Conservation (phyloP, 1,140 invertebrate genomes). For the Drosophila lini region DNA sequence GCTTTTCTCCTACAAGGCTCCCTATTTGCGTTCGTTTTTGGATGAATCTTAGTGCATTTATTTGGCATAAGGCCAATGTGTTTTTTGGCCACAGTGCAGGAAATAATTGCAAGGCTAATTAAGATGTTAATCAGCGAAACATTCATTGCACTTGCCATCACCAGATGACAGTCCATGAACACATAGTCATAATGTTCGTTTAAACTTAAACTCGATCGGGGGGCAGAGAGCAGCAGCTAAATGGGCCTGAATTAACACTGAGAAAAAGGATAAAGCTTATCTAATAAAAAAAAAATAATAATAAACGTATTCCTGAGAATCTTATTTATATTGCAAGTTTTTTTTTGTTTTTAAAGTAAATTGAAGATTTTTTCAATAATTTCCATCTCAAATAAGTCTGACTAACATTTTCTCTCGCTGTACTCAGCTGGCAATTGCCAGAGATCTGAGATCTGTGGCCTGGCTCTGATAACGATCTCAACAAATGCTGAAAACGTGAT, state of each 20-base stretch:
- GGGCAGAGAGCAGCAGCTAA: conserved; percentile 41
- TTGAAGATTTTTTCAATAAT: background rate
- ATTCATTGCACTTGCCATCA: conserved; percentile 44
- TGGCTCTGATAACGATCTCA: conserved; percentile 57
- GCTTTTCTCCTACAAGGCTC: background rate
- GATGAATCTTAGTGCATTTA: conserved; percentile 12
- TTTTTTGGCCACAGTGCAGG: conserved; percentile 10
- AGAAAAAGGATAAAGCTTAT: background rate
- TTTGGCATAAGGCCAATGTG: conserved; percentile 26
- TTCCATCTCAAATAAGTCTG: background rate
- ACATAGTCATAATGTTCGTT: conserved; percentile 25
- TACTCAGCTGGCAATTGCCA: conserved; percentile 32
- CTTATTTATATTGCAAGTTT: background rate
- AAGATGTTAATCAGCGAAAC: conserved; percentile 52
- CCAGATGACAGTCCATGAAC: conserved; percentile 29
- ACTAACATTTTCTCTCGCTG: conserved; percentile 4
- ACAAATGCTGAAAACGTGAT: conserved; percentile 73
- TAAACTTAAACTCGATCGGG: conserved; percentile 25
- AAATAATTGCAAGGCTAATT: conserved; percentile 55
- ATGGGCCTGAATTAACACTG: conserved; percentile 12
- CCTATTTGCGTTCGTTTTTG: conserved; percentile 21
- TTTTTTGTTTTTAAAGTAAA: background rate
- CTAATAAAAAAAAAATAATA: no score
- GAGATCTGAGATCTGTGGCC: conserved; percentile 32
- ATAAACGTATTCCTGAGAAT: background rate